Base-by-base conservation (phyloP, 35 echinoderm and acorn worm genomes). In the Chiridota heheva region DNA sequence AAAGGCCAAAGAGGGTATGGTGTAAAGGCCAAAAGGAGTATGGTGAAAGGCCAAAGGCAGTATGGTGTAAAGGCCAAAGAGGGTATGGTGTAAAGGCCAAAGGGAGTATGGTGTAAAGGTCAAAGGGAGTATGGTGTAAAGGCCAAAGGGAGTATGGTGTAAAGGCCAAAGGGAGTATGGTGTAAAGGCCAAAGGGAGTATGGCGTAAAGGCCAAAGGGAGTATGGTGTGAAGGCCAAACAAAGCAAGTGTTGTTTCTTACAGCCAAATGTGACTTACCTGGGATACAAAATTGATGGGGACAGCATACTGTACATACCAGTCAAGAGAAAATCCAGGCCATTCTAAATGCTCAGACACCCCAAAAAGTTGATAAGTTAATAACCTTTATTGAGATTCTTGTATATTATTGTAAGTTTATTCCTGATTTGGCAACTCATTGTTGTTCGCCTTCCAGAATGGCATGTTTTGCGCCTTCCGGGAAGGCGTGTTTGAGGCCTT, bases 351-450 rank as follows among this genome's bases (percentile, higher is more conserved):
- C 49, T 20, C 5, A 28, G 37, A 31, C n/a, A 7, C 75, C 75
- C 18, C 37, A 13, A 40, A 66, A 63, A 15, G 26, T 34, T 22
- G 44, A 30, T 63, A 55, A 79, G 47, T 12, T 79, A 62, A 66
- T 47, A 63, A 5, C 5, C 18, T 79, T 79, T 20, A 42, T 79
- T 31, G 75, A 16, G 2, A 61, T 79, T 36, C 13, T 79, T 13
- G 44, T 37, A 17, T 79, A 79, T 37, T 79, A 60, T 61, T 60
- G 75, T 43, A 58, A 47, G 32, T 79, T 79, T 55, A 79, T 79
- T 37, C 65, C 37, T 40, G 65, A 69, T 69, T 35, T 69, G 29
- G 65, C 65, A 26, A 65, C 5, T 5, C 39, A 41, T 2, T 74
- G 22, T 51, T 10, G 8, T 10, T 22, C 47, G 22, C 22, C 22